phyloP scores from a whole-genome alignment of 2,797 vertebrate species.

The Dicrostonyx torquatus region DNA sequence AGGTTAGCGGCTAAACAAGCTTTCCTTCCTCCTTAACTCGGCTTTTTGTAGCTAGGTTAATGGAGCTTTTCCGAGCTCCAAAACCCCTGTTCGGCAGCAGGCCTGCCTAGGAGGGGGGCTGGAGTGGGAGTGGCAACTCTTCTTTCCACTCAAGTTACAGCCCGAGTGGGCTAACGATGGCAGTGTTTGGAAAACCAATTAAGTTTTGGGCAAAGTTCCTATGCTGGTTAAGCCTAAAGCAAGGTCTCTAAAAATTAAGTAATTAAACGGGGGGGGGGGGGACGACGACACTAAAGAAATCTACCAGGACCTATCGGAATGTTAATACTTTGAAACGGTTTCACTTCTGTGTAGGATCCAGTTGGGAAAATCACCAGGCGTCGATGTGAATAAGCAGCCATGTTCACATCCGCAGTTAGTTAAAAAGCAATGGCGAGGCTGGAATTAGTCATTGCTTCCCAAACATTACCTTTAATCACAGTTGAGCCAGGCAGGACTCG shows the following conservation, averaged over 20 bases:
- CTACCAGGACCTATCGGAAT: slow-evolving; percentile 32
- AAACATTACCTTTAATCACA: slow-evolving; percentile 73
- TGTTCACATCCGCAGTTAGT: slow-evolving; percentile 50
- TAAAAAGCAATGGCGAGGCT: slow-evolving; percentile 69
- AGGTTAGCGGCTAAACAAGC: slow-evolving; percentile 6
- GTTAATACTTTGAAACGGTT: slow-evolving; percentile 13
- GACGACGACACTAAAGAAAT: background rate
- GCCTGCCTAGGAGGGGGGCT: background rate
- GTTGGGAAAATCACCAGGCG: slow-evolving; percentile 24
- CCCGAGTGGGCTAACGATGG: slow-evolving; percentile 31
- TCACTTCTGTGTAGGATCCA: slow-evolving; percentile 1
- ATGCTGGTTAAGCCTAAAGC: slow-evolving; percentile 47
- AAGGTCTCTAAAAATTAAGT: background rate
- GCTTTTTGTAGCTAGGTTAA: slow-evolving; percentile 35
- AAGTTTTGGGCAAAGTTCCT: slow-evolving; percentile 81
- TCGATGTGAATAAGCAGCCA: slow-evolving; percentile 39
- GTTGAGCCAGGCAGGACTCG: background rate
- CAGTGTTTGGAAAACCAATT: slow-evolving; percentile 84
- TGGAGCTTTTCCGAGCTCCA: slow-evolving; percentile 29
- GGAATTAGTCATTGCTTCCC: slow-evolving; percentile 80
- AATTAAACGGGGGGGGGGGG: background rate
- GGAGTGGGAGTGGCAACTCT: background rate
- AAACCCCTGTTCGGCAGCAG: slow-evolving; percentile 30
- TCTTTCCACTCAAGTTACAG: slow-evolving; percentile 70
- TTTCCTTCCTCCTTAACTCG: slow-evolving; percentile 27